Base-by-base conservation (phyloP, 2,888 invertebrate species). In the Zhuqinia jingwanae region DNA sequence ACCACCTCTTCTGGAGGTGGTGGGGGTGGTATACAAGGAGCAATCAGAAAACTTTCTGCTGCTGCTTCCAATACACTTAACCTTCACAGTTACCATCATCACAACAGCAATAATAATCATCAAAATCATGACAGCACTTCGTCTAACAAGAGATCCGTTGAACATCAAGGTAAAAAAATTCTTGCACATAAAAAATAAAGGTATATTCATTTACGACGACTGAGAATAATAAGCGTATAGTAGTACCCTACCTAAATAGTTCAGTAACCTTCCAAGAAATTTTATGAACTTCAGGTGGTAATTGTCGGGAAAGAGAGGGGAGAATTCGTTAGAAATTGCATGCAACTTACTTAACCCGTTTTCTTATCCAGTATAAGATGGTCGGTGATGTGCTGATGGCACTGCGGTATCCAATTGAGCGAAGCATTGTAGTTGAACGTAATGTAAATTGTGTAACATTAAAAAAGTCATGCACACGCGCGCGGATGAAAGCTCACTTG, bases 41-140 rank as follows among this genome's bases (percentile, higher is more conserved):
- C 82, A 60, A 88, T 88, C 60, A 42, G 84, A 76, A 82, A 75
- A 47, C 58, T 79, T 30, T 73, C 77, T 83, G 83, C 80, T 84
- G 84, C 68, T 81, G 80, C 50, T 87, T 86, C 91, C 79, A 87
- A 88, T 84, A 73, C 89, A 91, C 91, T 92, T 93, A 93, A 92
- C 95, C 95, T 30, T 78, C 68, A 68, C 83, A 82, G 25, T 60
- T 47, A 73, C 30, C 68, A 68, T 85, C 85, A 36, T 60, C 70
- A 73, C 30, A 53, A 11, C 30, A 65, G 76, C 22, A 80, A 77
- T 77, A 78, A 85, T 85, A 68, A 63, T 17, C 45, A 70, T 75
- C 82, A 82, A 36, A 63, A 77, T 68, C 75, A 84, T 84, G 83
- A 76, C 65, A 77, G 83, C 83, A 75, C 76, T 84, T 68, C 56